Evolutionary conservation across 2,888 invertebrate genomes (phyloP).

Genomic region (Drosophila merina): DNA sequence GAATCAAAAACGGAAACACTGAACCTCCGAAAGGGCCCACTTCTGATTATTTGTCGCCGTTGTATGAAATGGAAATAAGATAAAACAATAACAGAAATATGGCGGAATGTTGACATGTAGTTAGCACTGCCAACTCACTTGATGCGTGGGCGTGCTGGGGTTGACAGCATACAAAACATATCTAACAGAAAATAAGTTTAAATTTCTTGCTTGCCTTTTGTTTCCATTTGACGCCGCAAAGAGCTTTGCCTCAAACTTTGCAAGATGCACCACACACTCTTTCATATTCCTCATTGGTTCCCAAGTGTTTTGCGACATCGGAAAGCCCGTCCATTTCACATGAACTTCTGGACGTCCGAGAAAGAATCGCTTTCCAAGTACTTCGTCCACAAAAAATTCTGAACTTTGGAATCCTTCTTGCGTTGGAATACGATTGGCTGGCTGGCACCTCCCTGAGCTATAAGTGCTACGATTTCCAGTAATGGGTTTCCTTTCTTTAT

Average conservation of each 20-base stretch:
- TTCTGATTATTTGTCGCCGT: neutral
- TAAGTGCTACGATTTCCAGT: neutral
- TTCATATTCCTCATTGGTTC: neutral
- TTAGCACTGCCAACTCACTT: neutral
- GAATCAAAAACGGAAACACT: neutral
- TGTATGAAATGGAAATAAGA: neutral
- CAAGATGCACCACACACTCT: neutral
- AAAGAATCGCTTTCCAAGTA: neutral
- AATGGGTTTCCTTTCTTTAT: neutral
- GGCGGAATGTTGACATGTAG: neutral
- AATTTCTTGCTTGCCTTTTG: neutral
- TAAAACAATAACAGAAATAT: neutral
- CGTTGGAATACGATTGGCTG: neutral
- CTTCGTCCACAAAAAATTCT: neutral
- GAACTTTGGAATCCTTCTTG: neutral
- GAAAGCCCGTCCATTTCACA: neutral
- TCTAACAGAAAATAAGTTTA: neutral
- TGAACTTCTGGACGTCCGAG: neutral
- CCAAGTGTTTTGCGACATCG: neutral
- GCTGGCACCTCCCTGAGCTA: neutral
- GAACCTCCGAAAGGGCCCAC: neutral
- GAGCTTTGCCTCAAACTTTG: neutral
- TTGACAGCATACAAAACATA: neutral
- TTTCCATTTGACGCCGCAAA: neutral
- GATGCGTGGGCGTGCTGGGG: neutral